phyloP scores from a whole-genome alignment of 2,113 vertebrate species.

The Hippocampus abdominalis region DNA sequence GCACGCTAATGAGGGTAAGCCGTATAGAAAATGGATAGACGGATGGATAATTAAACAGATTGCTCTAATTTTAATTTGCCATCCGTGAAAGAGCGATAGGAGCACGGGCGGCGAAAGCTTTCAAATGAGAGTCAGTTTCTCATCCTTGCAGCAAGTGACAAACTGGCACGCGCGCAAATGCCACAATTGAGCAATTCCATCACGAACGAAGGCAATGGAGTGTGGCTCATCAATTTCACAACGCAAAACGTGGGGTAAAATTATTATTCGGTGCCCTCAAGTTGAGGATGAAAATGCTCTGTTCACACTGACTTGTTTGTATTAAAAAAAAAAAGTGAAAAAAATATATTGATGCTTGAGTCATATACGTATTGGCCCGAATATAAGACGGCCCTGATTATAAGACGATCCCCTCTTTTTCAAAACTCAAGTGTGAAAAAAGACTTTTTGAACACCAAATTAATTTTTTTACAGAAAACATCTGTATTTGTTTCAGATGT shows the following conservation, averaged over 20 bases:
- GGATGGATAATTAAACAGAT: constrained; percentile 53
- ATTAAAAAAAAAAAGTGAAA: constrained; percentile 4
- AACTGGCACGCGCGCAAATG: constrained; percentile 12
- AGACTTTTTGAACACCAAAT: no score
- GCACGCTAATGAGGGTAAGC: neutral
- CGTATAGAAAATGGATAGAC: constrained; percentile 3
- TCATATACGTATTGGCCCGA: no score
- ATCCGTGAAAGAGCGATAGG: constrained; percentile 14
- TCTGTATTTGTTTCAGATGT: no score
- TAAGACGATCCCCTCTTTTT: no score
- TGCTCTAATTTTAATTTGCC: constrained; percentile 33
- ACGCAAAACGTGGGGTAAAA: neutral
- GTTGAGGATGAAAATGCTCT: neutral
- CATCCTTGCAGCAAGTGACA: constrained; percentile 21
- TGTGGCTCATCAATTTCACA: neutral
- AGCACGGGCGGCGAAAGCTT: constrained; percentile 36
- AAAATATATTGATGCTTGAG: neutral
- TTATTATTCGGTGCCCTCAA: neutral
- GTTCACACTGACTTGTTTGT: neutral
- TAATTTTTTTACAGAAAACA: no score
- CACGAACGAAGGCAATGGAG: constrained; percentile 6
- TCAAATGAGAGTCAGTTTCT: constrained; percentile 50
- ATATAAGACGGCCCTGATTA: no score
- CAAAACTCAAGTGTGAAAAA: no score
- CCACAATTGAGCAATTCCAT: constrained; percentile 19